Evolutionary conservation across 2,797 vertebrate genomes (phyloP).

Genomic region (Melanotaenia pygmaea): DNA sequence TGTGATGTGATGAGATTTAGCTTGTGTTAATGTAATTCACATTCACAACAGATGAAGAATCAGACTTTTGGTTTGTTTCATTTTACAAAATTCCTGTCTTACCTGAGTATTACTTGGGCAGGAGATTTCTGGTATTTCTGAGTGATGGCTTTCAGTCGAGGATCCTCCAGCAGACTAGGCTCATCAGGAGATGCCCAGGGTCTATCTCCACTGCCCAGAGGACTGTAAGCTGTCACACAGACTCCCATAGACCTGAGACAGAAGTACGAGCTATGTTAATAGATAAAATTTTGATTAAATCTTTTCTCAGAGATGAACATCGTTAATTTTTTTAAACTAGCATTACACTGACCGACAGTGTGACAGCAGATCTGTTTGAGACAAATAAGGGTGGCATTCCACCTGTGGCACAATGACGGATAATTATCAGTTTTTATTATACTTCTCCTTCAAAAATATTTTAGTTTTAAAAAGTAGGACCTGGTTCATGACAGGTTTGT

Average conservation of each 20-base stretch:
- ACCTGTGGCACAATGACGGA: slow-evolving; percentile 63
- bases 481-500: slow-evolving; percentile 82
- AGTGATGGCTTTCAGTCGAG: slow-evolving; percentile 61
- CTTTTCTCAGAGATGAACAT: background rate
- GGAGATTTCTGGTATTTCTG: slow-evolving; percentile 70
- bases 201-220: slow-evolving; percentile 82
- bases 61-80: background rate
- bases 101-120: slow-evolving; percentile 82
- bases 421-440: background rate
- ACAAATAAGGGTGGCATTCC: slow-evolving; percentile 82
- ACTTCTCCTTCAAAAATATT: background rate
- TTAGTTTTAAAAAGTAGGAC: slow-evolving; percentile 39
- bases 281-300: background rate
- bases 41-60: background rate
- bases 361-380: slow-evolving; percentile 75
- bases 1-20: background rate
- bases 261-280: background rate
- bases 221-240: slow-evolving; percentile 82
- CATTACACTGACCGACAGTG: slow-evolving; percentile 73
- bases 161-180: slow-evolving; percentile 75
- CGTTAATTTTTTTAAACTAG: background rate
- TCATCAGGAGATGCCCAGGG: slow-evolving; percentile 81
- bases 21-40: background rate
- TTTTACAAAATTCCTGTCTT: background rate
- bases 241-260: slow-evolving; percentile 65